These are phyloP conservation scores for Halcyon chelicuti DNA, from an alignment of 2,797 vertebrate genomes.

Conservation along the genomic window DNA sequence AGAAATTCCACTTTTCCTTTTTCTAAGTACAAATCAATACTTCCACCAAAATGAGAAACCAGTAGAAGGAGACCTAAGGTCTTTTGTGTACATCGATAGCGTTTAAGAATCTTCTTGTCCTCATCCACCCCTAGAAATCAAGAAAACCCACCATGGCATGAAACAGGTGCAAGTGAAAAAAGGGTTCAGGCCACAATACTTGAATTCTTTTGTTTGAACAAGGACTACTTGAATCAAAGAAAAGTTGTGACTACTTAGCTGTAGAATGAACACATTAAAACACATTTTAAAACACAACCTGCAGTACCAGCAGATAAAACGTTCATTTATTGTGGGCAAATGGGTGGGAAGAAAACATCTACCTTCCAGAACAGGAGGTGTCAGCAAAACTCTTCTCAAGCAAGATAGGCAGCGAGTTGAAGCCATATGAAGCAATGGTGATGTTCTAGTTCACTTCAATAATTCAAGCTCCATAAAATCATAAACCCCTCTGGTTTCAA, in stretches of 20 bases:
- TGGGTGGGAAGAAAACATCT: not conserved
- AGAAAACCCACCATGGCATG: not conserved
- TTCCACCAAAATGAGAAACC: not conserved
- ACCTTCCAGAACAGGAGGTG: not conserved
- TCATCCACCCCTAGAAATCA: not conserved
- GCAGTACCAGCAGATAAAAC: not conserved
- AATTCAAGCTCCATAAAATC: not conserved
- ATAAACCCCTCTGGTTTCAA: not conserved
- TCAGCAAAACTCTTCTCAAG: not conserved
- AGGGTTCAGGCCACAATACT: not conserved
- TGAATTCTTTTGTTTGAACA: not conserved
- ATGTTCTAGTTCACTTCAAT: not conserved
- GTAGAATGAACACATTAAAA: not conserved
- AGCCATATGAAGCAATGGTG: not conserved
- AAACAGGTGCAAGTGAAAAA: not conserved
- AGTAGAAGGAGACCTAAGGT: not conserved
- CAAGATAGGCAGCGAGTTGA: not conserved
- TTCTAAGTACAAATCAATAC: not conserved
- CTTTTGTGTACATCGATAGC: accelerated
- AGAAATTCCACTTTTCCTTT: not conserved
- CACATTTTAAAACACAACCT: not conserved
- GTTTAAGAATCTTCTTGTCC: not conserved
- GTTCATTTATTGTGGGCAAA: not conserved
- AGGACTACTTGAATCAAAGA: not conserved
- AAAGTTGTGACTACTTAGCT: not conserved